Evolutionary conservation across 1,140 invertebrate genomes (phyloP).

Genomic region (Bacillus rossius): DNA sequence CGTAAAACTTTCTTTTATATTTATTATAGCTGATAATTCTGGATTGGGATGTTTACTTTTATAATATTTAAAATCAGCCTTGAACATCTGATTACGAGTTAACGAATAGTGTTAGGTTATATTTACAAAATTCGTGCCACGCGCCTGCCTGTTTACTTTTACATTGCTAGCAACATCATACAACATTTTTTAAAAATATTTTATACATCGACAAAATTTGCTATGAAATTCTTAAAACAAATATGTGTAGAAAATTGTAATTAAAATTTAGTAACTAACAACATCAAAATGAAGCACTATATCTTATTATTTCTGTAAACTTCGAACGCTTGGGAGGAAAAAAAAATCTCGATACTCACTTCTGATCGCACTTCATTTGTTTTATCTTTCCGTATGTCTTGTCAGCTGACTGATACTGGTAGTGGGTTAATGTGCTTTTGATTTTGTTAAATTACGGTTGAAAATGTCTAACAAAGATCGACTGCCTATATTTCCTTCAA

Average conservation of each 20-base stretch:
- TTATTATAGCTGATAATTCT: slow-evolving; percentile 31
- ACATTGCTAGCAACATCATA: too few species aligned
- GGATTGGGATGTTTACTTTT: slow-evolving; percentile 31
- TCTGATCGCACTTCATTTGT: neutral
- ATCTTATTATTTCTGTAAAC: too few species aligned
- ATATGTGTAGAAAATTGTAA: too few species aligned
- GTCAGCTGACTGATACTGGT: neutral
- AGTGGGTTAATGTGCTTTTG: neutral
- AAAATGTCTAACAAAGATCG: slow-evolving; percentile 94
- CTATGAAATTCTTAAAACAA: too few species aligned
- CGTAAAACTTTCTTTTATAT: slow-evolving; percentile 24
- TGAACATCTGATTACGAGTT: slow-evolving; percentile 25
- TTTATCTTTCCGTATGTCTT: neutral
- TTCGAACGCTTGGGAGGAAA: too few species aligned
- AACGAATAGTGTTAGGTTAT: too few species aligned
- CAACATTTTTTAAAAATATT: too few species aligned
- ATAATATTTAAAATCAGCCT: slow-evolving; percentile 36
- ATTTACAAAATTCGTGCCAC: neutral
- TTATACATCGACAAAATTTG: too few species aligned
- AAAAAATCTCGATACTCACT: too few species aligned
- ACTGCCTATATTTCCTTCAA: slow-evolving; percentile 94
- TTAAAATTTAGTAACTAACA: too few species aligned
- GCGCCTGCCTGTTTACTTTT: neutral
- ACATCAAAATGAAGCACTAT: too few species aligned
- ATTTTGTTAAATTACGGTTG: slow-evolving; percentile 1